These are phyloP conservation scores for Hypomecis punctinalis DNA, from an alignment of 2,888 invertebrate genomes.

Conservation along the genomic window DNA sequence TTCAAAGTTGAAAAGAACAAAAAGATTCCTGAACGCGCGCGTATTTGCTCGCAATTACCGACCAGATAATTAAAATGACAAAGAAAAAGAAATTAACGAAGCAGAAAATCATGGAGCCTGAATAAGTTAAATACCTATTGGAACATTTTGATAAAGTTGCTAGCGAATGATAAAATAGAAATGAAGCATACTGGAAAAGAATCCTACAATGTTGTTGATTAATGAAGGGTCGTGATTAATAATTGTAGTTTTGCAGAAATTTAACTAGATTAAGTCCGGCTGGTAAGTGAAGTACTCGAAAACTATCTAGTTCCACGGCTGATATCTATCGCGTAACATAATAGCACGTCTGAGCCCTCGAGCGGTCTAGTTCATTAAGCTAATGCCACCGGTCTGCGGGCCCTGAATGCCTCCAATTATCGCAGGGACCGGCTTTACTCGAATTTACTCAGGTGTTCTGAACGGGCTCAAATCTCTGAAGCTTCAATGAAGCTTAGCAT, in stretches of 20 bases:
- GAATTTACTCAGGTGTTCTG: conserved; percentile 44
- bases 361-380: conserved; percentile 54
- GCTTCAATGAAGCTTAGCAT: conserved; percentile 38
- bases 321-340: conserved; percentile 17
- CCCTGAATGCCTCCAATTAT: conserved; percentile 55
- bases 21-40: conserved; percentile 41
- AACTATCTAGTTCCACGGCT: conserved; percentile 19
- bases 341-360: conserved; percentile 22
- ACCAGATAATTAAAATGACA: conserved; percentile 42
- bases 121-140: not conserved
- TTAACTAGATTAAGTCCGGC: conserved; percentile 19
- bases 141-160: not conserved
- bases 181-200: not conserved
- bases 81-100: conserved; percentile 35
- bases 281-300: conserved; percentile 16
- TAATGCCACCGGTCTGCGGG: conserved; percentile 50
- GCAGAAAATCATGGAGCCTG: conserved; percentile 6
- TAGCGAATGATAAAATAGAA: no score
- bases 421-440: conserved; percentile 44
- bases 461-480: conserved; percentile 28
- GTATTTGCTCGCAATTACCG: conserved; percentile 41
- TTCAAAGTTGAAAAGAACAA: conserved; percentile 46
- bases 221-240: not conserved
- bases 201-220: not conserved
- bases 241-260: not conserved